Conservation (phyloP, 1,140 invertebrate genomes). For the Chrysomallon squamiferum region DNA sequence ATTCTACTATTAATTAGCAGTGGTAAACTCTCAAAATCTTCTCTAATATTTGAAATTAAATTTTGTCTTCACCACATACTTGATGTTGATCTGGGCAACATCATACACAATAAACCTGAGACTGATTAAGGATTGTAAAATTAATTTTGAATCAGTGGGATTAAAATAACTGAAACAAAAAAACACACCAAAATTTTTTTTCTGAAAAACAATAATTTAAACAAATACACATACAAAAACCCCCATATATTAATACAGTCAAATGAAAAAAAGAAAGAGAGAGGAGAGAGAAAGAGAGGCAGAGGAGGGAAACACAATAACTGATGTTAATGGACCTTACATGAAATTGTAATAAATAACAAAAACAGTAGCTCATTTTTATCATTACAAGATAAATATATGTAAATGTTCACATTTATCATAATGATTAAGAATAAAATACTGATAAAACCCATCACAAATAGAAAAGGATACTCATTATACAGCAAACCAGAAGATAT, state of each 20-base stretch:
- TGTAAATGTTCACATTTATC: too few relatives aligned
- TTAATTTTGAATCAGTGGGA: too few relatives aligned
- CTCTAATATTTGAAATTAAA: constrained; percentile 60
- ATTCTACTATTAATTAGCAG: too few relatives aligned
- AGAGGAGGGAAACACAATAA: too few relatives aligned
- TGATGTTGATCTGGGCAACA: constrained; percentile 61
- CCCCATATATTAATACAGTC: not conserved
- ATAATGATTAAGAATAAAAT: too few relatives aligned
- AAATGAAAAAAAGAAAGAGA: not conserved
- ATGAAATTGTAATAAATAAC: too few relatives aligned
- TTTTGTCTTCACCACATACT: constrained; percentile 61
- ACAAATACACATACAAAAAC: not conserved
- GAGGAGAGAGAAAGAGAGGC: not conserved
- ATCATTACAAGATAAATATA: too few relatives aligned
- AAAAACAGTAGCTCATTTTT: too few relatives aligned
- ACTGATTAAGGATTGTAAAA: constrained; percentile 36
- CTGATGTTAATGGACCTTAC: too few relatives aligned
- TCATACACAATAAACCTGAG: constrained; percentile 65
- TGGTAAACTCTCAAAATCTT: too few relatives aligned
- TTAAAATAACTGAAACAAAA: not conserved
- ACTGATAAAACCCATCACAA: too few relatives aligned
- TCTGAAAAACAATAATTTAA: not conserved
- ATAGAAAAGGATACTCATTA: constrained; percentile 63
- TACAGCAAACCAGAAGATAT: constrained; percentile 58
- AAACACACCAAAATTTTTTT: not conserved